Conservation (phyloP, 2,888 invertebrate genomes). For the Sphaeridia pumilis region DNA sequence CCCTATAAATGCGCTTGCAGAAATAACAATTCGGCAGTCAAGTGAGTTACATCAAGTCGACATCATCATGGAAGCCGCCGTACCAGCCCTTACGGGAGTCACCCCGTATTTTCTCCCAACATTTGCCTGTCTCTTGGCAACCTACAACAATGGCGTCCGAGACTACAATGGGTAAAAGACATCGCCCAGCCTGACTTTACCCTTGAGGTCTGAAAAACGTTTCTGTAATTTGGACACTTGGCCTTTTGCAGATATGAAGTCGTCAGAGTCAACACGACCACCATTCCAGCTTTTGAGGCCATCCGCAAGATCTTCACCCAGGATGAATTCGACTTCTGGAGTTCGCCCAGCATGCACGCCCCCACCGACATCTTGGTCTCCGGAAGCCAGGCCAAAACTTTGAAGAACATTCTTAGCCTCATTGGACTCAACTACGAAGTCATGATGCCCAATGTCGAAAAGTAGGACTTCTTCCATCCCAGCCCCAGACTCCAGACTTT, state of each 20-base stretch:
- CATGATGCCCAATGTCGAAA: conserved; percentile 24
- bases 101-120: conserved; percentile 18
- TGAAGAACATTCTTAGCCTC: conserved; percentile 24
- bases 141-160: conserved; percentile 18
- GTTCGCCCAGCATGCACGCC: conserved; percentile 45
- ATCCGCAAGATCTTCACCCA: conserved; percentile 25
- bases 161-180: conserved; percentile 28
- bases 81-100: not conserved
- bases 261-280: conserved; percentile 22
- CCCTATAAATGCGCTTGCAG: no score
- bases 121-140: conserved; percentile 25
- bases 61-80: not conserved
- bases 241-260: conserved; percentile 28
- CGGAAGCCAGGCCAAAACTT: conserved; percentile 43
- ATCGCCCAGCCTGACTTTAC: not conserved
- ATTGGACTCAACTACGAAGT: conserved; percentile 27
- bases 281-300: conserved; percentile 22
- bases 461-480: conserved; percentile 12
- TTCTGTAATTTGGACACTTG: no score
- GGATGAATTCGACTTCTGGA: conserved; percentile 50
- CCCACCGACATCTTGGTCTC: conserved; percentile 62
- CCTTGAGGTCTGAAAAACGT: not conserved
- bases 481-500: no score
- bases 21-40: no score
- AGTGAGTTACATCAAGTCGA: no score